Base-by-base conservation (phyloP, 2,888 invertebrate species). In the Chloroclystis v-ata region DNA sequence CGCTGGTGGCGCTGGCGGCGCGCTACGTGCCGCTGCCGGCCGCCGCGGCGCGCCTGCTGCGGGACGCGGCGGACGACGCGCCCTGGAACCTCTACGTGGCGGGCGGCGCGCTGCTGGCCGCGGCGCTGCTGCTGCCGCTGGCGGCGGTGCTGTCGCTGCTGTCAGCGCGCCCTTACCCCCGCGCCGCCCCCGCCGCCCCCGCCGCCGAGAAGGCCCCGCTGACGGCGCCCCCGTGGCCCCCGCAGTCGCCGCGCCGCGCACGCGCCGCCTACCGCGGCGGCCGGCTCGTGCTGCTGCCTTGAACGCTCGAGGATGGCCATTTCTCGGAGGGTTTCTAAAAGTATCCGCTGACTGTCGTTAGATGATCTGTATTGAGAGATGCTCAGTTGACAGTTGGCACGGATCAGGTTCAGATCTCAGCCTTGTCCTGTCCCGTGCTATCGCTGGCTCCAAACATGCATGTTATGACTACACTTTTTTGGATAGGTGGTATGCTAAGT, bases 11-110 rank as follows among this genome's bases (percentile, higher is more conserved):
- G 32, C 59, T 62, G 49, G 56, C 78, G 29, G 67, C 60, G 28
- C 61, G 61, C 44, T 71, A 63, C 65, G 60, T 69, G 48, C 65
- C 72, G 42, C 57, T 74, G 54, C 71, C 75, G 1, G 55, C 59
- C 13, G 63, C 51, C 39, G 42, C 78, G 43, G 57, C 61, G 8
- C 53, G 30, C 0, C 55, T 78, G 28, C 44, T 33, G 28, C 62
- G 79, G 79, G 79, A 80, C 59, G 78, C 63, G 50, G 58, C 65
- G 54, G 64, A 43, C 40, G 78, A 80, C 56, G 55, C 62, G 39
- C 78, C 77, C 12, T 56, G 69, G 49, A 80, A 77, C 67, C 54
- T 54, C 52, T 71, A 75, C 65, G 70, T 53, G 56, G 66, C 60
- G 28, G 59, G 33, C 38, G 70, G 49, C 35, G 62, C 59, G 43